Evolutionary conservation across 2,113 vertebrate genomes (phyloP), one percentile per base, ranked within the genome.

Genomic region (Nibea albiflora): DNA sequence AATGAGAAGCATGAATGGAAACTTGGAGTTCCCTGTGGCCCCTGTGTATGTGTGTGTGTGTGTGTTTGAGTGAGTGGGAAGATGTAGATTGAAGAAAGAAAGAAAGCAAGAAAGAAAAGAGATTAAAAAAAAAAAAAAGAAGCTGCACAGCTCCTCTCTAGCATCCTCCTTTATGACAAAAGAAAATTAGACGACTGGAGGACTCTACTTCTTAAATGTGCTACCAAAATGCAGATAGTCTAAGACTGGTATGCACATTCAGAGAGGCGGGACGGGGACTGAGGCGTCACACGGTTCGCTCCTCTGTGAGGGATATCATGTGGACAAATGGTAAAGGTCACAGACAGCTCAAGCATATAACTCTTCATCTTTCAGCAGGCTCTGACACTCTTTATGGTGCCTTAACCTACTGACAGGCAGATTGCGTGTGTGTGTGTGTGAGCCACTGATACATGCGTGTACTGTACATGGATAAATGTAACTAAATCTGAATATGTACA

Each of bases 1-100:
- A 95, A 95, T 94, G 47, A 95, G 85, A 93, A 96, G 91, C 82
- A 93, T 90, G 93, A 95, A 92, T 90, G 85, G 90, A 92, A 96
- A 92, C 87, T 93, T 90, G 87, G 91, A 93, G 89, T 90, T 93
- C 89, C 89, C 90, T 88, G 82, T 90, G 89, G 92, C 91, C 91
- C 73, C 81, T 87, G 85, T 72, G 71, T 69, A 81, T 70, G 53
- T 56, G 76, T 64, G 76, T 56, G 76, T 64, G 76, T 64, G 85
- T 57, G 56, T 84, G 60, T 81, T 69, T 84, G 87, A 61, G 62
- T 58, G 80, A 79, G 86, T 47, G 46, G 67, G 76, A 52, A 83
- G 84, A 75, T 9, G 57, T 70, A 77, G 73, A 78, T 73, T 16
- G 70, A 78, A 66, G 52, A 66, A 76, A 83, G 67, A 83, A 78